Percentiles rank a stretch among this genome's conserved stretches.
Evolutionary conservation across 53 echinoderm and acorn worm genomes (phyloP).

Genomic region (Luidia sarsii): DNA sequence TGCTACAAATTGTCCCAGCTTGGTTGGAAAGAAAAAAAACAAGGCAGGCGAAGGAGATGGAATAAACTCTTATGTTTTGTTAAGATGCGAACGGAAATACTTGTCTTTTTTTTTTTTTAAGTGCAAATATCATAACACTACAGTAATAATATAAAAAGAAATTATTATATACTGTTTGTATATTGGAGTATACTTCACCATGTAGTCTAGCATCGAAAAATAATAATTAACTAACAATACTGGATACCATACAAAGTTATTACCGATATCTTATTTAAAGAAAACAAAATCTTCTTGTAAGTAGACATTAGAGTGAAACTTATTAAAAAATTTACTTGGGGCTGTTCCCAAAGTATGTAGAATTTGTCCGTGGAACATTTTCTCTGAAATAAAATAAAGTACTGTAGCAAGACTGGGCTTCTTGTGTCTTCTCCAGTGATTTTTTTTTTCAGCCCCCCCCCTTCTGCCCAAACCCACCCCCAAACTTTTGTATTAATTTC

Average conservation of each 20-base stretch:
- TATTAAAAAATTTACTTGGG: too few relatives aligned
- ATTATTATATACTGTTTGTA: constrained; percentile 41
- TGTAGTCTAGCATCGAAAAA: constrained; percentile 33
- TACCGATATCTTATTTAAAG: constrained; percentile 40
- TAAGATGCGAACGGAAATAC: neutral
- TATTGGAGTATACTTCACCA: constrained; percentile 34
- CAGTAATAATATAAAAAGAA: too few relatives aligned
- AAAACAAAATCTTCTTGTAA: constrained; percentile 36
- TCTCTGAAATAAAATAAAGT: constrained; percentile 61
- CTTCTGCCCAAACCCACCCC: too few relatives aligned
- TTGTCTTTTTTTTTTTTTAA: neutral
- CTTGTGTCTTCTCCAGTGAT: too few relatives aligned
- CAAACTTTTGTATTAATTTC: too few relatives aligned
- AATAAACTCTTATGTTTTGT: too few relatives aligned
- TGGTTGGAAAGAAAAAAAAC: neutral
- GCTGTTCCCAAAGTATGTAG: constrained; percentile 19
- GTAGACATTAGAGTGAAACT: constrained; percentile 40
- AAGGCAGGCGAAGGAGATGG: neutral
- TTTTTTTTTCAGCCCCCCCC: too few relatives aligned
- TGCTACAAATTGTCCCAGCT: neutral
- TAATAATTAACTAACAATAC: neutral
- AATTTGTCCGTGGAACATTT: constrained; percentile 27
- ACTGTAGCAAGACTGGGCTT: constrained; percentile 20
- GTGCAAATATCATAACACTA: neutral
- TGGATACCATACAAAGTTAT: neutral